Conservation (phyloP, 2,113 vertebrate genomes). For the Anthoscopus minutus region DNA sequence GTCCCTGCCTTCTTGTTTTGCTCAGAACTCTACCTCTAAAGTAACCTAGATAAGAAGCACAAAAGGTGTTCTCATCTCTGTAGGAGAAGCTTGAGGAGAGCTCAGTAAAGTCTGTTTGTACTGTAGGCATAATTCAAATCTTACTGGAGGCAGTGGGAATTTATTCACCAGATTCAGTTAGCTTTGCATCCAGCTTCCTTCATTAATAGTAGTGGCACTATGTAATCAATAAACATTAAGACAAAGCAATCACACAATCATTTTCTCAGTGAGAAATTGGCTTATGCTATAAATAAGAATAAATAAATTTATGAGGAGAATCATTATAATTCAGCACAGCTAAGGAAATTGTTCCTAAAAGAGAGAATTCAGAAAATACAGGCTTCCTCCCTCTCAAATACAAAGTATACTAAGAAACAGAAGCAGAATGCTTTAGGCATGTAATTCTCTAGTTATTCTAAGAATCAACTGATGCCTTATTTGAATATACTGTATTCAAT, state of each 20-base stretch:
- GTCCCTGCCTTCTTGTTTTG: background rate
- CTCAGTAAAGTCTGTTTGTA: background rate
- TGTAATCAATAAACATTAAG: background rate
- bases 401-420: background rate
- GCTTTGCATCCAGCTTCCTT: background rate
- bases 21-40: background rate
- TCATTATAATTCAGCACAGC: background rate
- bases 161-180: background rate
- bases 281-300: background rate
- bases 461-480: background rate
- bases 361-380: background rate
- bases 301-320: background rate
- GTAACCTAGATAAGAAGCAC: background rate
- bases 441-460: background rate
- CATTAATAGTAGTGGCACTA: background rate
- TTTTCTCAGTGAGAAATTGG: constrained; percentile 12
- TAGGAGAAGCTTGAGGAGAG: background rate
- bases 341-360: background rate
- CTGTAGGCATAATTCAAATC: background rate
- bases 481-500: background rate
- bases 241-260: background rate
- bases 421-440: background rate
- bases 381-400: background rate
- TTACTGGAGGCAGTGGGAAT: background rate
- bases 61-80: background rate